Percentiles rank a stretch among this genome's conserved stretches.
These are phyloP conservation scores for Bubo blakistoni DNA, from an alignment of 2,113 vertebrate species.

Conservation along the genomic window DNA sequence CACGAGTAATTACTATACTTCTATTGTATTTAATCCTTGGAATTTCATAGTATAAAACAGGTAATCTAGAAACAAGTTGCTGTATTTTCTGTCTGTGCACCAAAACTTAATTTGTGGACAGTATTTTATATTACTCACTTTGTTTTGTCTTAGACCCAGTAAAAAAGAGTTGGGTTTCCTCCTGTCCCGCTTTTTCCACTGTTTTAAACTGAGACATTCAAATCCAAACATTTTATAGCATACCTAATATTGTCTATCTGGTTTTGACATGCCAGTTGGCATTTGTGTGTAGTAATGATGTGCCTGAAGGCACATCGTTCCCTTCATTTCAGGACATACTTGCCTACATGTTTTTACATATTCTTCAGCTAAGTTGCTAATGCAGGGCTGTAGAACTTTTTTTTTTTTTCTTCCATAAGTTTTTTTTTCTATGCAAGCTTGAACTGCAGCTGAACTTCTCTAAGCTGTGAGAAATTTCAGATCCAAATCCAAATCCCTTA, in stretches of 20 bases:
- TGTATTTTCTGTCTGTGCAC: not conserved
- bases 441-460: conserved; percentile 37
- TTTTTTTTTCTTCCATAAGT: not conserved
- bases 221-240: not conserved
- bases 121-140: not conserved
- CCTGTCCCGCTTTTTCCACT: not conserved
- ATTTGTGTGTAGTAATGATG: not conserved
- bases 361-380: not conserved
- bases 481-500: not conserved
- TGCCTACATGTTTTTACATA: conserved; percentile 24
- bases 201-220: not conserved
- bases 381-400: not conserved
- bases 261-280: conserved; percentile 29
- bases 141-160: not conserved
- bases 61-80: not conserved
- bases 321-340: not conserved
- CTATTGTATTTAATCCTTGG: not conserved
- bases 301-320: not conserved
- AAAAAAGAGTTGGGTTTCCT: not conserved
- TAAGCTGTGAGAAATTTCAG: not conserved
- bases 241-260: not conserved
- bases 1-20: not conserved
- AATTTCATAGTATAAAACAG: not conserved
- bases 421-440: not conserved
- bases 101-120: not conserved